phyloP scores from a whole-genome alignment of 2,113 vertebrate species.

The Saiga tatarica region DNA sequence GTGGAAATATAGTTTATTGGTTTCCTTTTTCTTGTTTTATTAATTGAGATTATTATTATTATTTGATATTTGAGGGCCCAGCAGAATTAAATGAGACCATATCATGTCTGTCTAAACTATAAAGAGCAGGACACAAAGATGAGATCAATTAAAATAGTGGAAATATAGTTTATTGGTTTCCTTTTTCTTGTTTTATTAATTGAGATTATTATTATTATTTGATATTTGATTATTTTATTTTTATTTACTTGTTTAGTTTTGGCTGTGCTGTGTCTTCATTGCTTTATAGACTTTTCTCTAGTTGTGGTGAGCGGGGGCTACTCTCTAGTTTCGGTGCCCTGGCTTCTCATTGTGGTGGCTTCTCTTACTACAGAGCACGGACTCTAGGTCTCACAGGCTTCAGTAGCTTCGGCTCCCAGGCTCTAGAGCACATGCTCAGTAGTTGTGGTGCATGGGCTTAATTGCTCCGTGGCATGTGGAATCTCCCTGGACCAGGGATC shows the following conservation, averaged over 20 bases:
- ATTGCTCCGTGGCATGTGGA: background rate
- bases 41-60: background rate
- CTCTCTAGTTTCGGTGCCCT: fast-evolving
- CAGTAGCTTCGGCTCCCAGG: background rate
- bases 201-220: background rate
- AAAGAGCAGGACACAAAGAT: background rate
- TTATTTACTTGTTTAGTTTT: background rate
- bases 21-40: background rate
- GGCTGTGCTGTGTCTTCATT: background rate
- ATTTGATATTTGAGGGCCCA: background rate
- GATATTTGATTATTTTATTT: background rate
- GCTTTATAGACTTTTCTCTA: background rate
- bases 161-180: background rate
- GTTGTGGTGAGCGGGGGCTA: background rate
- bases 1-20: background rate
- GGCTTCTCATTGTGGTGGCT: background rate
- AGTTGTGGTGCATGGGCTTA: background rate
- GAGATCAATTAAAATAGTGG: background rate
- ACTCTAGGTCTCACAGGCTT: background rate
- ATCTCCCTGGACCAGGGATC: fast-evolving
- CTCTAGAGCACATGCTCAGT: background rate
- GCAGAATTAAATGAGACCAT: background rate
- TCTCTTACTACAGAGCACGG: background rate
- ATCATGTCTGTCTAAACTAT: background rate
- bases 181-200: background rate